A percentile compares a stretch with the other conserved stretches of the same genome.
phyloP scores from a whole-genome alignment of 1,140 invertebrate genomes.

The Camponotus pennsylvanicus region DNA sequence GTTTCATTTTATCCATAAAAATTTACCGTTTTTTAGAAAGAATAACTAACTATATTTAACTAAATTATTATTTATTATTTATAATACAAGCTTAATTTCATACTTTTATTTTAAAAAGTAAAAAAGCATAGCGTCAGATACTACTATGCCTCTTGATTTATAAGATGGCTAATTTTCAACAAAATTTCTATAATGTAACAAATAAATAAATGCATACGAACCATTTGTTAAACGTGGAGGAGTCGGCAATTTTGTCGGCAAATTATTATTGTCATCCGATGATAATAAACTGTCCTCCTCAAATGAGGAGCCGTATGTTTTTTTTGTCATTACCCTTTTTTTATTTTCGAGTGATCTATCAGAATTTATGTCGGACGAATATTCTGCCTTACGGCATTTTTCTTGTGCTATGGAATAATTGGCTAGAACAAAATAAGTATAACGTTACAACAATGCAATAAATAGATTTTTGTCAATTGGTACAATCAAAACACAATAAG shows the following conservation, averaged over 20 bases:
- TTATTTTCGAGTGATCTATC: not conserved
- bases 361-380: slow-evolving; percentile 1
- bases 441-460: not conserved
- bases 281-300: not conserved
- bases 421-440: not conserved
- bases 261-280: not conserved
- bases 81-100: no score
- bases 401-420: not conserved
- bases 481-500: slow-evolving; percentile 1
- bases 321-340: not conserved
- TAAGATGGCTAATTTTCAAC: no score
- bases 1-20: no score
- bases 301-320: slow-evolving; percentile 7
- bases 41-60: no score
- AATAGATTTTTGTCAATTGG: not conserved
- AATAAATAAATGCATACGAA: no score
- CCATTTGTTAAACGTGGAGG: slow-evolving; percentile 6
- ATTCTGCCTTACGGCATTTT: slow-evolving; percentile 5
- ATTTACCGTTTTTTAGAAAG: no score
- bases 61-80: no score
- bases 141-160: no score
- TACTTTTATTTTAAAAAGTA: no score
- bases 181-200: no score
- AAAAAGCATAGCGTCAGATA: no score
- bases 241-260: not conserved